Evolutionary conservation across 2,113 vertebrate genomes (phyloP), one percentile per base, ranked within the genome.

Genomic region (Peucedramus taeniatus): DNA sequence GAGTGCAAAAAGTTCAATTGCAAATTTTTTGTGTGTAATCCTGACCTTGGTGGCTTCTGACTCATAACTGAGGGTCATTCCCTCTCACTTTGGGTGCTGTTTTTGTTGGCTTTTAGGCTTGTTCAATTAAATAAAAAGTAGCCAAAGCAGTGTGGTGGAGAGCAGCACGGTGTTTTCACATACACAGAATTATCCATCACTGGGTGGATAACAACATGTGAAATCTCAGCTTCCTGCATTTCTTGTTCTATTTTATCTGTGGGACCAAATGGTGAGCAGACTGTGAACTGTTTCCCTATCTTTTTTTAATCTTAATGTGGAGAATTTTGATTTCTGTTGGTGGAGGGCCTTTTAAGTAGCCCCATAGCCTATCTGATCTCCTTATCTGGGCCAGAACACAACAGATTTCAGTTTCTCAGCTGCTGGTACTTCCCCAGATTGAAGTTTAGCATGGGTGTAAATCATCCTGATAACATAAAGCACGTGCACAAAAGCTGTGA

Each of bases 221-320:
- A 56, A 37, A 53, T 61, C 79, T 90, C 42, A 33, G 83, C 68
- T 80, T 19, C 74, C 78, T 57, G 79, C 42, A 11, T 80, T 80
- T 87, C 65, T 69, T 23, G 37, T 80, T 71, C 74, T 83, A 0
- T 75, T 90, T 95, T 94, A 90, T 90, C 92, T 93, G 56, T 66
- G 59, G 53, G 35, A 82, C 82, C 90, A 94, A 94, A 84, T 35
- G 94, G 75, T 70, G 94, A 61, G 68, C 79, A 78, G 88, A 2
- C 75, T 86, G 65, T 44, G 76, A 94, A 59, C 18, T 7, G 28
- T 90, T 89, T 81, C 91, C 42, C 80, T 74, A 70, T 89, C 92
- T 90, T 63, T 64, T 81, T 89, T 80, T 39, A 35, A 89, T 94
- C 94, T 88, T 77, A 80, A 86, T 23, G 68, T 54, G 88, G 79